These are phyloP conservation scores for Enteromius unitaeniatus DNA, from an alignment of 2,797 vertebrate genomes.

Conservation along the genomic window DNA sequence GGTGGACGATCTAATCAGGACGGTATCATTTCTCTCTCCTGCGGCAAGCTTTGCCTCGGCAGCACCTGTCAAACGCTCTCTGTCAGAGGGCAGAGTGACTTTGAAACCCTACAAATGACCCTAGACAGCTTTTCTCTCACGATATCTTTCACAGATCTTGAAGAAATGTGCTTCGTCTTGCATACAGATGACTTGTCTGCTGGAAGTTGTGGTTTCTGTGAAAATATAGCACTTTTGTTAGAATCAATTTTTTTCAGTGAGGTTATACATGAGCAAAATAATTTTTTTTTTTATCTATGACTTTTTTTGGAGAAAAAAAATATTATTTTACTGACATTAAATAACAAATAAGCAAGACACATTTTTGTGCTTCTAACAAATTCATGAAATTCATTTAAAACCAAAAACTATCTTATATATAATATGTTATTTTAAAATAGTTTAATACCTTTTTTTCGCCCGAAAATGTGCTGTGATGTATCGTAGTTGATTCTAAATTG, in stretches of 20 bases:
- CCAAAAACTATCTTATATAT: background rate
- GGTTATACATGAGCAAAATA: background rate
- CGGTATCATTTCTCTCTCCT: constrained; percentile 73
- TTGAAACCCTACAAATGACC: constrained; percentile 65
- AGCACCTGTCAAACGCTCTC: constrained; percentile 68
- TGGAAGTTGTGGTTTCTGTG: background rate
- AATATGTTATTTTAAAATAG: background rate
- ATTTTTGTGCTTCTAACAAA: background rate
- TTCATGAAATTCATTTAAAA: background rate
- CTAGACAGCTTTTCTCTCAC: constrained; percentile 54
- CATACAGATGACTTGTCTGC: constrained; percentile 37
- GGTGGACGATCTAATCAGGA: constrained; percentile 78
- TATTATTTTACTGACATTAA: background rate
- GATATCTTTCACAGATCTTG: constrained; percentile 27
- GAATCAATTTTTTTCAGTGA: background rate
- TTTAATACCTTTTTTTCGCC: background rate
- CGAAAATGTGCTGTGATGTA: background rate
- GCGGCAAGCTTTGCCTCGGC: constrained; percentile 73
- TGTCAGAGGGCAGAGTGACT: constrained; percentile 70
- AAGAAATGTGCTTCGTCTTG: constrained; percentile 28
- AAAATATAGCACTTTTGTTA: background rate
- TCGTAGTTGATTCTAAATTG: background rate
- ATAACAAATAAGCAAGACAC: background rate
- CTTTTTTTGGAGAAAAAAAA: background rate
- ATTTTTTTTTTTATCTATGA: background rate